Evolutionary conservation across 2,888 invertebrate genomes (phyloP).

Genomic region (Pasiphila rectangulata): DNA sequence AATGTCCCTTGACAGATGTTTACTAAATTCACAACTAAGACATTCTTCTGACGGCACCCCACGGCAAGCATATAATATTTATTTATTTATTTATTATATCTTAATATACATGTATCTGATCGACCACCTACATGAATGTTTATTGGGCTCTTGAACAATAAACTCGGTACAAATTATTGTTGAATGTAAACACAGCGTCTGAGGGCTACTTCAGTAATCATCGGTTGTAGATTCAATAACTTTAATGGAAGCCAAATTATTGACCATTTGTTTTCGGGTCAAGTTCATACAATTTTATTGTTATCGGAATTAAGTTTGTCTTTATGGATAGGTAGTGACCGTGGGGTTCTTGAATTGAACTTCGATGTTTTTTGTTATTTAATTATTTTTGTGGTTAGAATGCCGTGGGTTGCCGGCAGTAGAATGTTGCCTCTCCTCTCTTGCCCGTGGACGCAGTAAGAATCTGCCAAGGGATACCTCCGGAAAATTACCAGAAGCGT

Average conservation of each 20-base stretch:
- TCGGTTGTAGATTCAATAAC: slow-evolving; percentile 17
- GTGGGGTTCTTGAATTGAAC: slow-evolving; percentile 9
- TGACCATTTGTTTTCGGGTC: slow-evolving; percentile 14
- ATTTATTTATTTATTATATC: too few relatives aligned
- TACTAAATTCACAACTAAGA: too few relatives aligned
- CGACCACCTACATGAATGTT: neutral
- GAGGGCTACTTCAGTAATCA: slow-evolving; percentile 4
- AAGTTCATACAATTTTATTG: slow-evolving; percentile 17
- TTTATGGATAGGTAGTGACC: slow-evolving; percentile 10
- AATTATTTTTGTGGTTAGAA: too few relatives aligned
- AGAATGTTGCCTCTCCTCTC: too few relatives aligned
- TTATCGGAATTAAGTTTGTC: slow-evolving; percentile 6
- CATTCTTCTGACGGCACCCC: too few relatives aligned
- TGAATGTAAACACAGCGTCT: neutral
- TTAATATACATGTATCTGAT: neutral
- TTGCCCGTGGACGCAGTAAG: too few relatives aligned
- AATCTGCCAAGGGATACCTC: too few relatives aligned
- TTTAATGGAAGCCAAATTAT: slow-evolving; percentile 18
- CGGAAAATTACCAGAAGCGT: too few relatives aligned
- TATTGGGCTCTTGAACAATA: neutral
- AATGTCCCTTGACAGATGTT: too few relatives aligned
- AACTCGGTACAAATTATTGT: neutral
- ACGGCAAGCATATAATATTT: too few relatives aligned
- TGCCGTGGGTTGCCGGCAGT: too few relatives aligned
- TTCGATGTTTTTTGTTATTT: too few relatives aligned